Conservation (phyloP, 2,113 vertebrate species). For the Rallus limicola region DNA sequence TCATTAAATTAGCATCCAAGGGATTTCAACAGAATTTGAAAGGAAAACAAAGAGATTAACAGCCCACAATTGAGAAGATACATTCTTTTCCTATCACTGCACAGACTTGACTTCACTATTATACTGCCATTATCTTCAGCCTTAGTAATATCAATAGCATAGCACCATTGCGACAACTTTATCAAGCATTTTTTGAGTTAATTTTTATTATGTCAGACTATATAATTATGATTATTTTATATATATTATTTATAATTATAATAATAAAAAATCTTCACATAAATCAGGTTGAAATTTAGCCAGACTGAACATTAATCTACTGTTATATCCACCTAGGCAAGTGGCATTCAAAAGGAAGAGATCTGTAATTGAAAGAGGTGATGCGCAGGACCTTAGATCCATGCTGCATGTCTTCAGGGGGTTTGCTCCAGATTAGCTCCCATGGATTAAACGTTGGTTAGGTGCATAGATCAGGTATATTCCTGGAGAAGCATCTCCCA, state of each 20-base stretch:
- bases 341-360: not conserved
- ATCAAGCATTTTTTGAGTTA: not conserved
- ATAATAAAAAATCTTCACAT: not conserved
- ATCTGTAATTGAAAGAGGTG: not conserved
- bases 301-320: not conserved
- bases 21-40: not conserved
- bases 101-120: not conserved
- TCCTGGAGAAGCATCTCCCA: not conserved
- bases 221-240: not conserved
- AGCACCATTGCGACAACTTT: not conserved
- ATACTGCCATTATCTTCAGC: not conserved
- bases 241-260: too few species aligned
- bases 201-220: not conserved
- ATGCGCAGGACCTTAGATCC: not conserved
- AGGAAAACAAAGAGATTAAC: not conserved
- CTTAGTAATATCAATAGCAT: not conserved
- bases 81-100: not conserved
- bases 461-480: not conserved
- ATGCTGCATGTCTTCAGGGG: not conserved
- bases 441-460: not conserved
- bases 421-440: not conserved
- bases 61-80: not conserved
- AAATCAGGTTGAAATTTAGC: not conserved
- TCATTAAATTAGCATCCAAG: not conserved
- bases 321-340: not conserved